Evolutionary conservation across 2,888 invertebrate species (phyloP).

Genomic region (Urechis unicinctus): DNA sequence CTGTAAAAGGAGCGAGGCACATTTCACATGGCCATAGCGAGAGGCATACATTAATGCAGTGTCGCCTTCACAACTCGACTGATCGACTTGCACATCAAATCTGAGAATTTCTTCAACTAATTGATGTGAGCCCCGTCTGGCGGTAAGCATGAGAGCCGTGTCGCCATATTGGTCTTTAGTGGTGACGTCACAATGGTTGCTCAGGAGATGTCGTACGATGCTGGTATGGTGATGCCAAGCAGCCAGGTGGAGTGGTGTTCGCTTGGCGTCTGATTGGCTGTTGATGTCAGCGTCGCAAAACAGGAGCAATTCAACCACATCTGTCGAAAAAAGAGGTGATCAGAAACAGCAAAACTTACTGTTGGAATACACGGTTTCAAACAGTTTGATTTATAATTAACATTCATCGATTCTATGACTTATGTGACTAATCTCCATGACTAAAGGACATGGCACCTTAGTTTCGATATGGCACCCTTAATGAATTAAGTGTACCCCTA

Average conservation of each 20-base stretch:
- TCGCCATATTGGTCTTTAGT: not conserved
- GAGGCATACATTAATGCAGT: not conserved
- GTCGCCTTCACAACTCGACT: conserved; percentile 1
- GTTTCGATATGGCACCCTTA: too few species aligned
- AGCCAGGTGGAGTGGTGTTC: conserved; percentile 11
- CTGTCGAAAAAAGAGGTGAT: not conserved
- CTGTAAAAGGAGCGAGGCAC: not conserved
- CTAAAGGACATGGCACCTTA: too few species aligned
- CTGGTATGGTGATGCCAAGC: conserved; percentile 5
- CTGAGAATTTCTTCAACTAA: not conserved
- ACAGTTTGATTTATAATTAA: too few species aligned
- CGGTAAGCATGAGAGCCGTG: not conserved
- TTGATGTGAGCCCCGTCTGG: not conserved
- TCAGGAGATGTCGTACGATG: conserved; percentile 3
- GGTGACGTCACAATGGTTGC: conserved; percentile 8
- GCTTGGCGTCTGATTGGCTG: conserved; percentile 1
- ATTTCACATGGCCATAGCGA: not conserved
- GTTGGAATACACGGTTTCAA: not conserved
- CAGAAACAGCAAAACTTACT: not conserved
- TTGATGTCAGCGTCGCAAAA: not conserved
- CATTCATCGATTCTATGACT: too few species aligned
- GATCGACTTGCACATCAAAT: conserved; percentile 1
- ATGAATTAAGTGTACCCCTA: too few species aligned
- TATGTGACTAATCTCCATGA: too few species aligned
- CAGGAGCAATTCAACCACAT: not conserved